phyloP scores from a whole-genome alignment of 2,888 invertebrate species.

The Apamea epomidion region DNA sequence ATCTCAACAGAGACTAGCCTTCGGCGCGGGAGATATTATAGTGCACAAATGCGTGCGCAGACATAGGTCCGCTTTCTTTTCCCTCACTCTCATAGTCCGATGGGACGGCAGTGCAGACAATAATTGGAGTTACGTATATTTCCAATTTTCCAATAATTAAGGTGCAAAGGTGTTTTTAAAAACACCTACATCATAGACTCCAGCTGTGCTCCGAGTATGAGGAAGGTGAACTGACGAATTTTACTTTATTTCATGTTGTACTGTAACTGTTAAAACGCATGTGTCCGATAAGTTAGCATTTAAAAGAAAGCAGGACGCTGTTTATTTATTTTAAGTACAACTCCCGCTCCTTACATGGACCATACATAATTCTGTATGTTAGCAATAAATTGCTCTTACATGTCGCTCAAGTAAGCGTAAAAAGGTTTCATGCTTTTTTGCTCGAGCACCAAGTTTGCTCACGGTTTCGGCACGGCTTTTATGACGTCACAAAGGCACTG shows the following conservation, averaged over 20 bases:
- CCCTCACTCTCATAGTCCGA: not conserved
- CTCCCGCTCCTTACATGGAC: constrained; percentile 35
- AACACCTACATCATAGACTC: not conserved
- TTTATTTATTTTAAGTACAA: constrained; percentile 19
- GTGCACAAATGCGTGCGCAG: not conserved
- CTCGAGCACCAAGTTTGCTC: constrained; percentile 68
- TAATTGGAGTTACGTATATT: not conserved
- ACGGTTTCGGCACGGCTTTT: constrained; percentile 72
- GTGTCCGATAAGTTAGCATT: constrained; percentile 1
- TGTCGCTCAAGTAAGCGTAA: constrained; percentile 80
- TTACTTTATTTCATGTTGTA: not conserved
- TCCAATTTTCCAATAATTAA: not conserved
- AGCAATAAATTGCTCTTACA: constrained; percentile 80
- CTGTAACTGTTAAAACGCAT: constrained; percentile 1
- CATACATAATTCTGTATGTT: constrained; percentile 63
- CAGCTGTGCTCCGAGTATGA: not conserved
- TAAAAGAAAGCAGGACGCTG: constrained; percentile 7
- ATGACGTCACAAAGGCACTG: constrained; percentile 69
- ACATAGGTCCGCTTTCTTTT: too few relatives aligned
- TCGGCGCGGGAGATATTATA: not conserved
- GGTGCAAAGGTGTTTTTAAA: not conserved
- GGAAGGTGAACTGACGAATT: not conserved
- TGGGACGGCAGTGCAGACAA: too few relatives aligned
- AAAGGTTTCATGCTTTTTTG: constrained; percentile 73
- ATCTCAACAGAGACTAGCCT: too few relatives aligned